Base-by-base conservation (phyloP, 1,140 invertebrate genomes). In the Melipona quadrifasciata region DNA sequence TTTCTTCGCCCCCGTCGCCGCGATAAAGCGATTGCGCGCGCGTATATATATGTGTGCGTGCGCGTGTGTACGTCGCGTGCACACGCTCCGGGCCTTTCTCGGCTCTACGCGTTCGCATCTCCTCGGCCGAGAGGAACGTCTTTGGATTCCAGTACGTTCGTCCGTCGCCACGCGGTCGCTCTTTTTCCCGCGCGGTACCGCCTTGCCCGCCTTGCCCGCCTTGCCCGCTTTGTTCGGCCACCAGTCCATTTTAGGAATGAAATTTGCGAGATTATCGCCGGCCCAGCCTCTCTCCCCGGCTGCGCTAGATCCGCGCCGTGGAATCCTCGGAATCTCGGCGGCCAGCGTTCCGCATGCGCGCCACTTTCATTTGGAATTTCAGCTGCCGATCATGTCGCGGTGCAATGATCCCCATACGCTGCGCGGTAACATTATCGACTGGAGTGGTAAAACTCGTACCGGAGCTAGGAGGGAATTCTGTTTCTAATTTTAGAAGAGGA, bases 201-300 rank as follows among this genome's bases (percentile, higher is more conserved):
- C 51, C 31, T 34, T 6, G 55, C 16, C 55, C 19, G 4, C 2
- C 17, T n/a, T 19, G 55, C 53, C 17, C 3, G 53, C 55, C 1
- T 64, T 55, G 14, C 53, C 12, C 73, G 39, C 39, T 73, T 81
- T 79, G 57, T 80, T 55, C 73, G 21, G 53, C 61, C 64, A 31
- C 16, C 75, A 51, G 70, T 58, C 90, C 89, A 91, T 91, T 92
- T 91, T 91, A 89, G 90, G 89, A 90, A 89, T 86, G 86, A 91
- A 88, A 89, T 90, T 91, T 86, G 90, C 90, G 76, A 89, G 87
- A 90, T 89, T 87, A 84, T 70, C 68, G 74, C 17, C 24, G 70
- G 74, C 73, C 73, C 72, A 78, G 24, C 82, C 68, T 57, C 55
- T 34, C 68, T 57, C 55, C 51, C 55, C 12, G 84, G 58, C 58